Percentiles rank a stretch among this genome's conserved stretches.
Evolutionary conservation across 1,140 invertebrate species (phyloP).

Genomic region (Pomacea maculata): DNA sequence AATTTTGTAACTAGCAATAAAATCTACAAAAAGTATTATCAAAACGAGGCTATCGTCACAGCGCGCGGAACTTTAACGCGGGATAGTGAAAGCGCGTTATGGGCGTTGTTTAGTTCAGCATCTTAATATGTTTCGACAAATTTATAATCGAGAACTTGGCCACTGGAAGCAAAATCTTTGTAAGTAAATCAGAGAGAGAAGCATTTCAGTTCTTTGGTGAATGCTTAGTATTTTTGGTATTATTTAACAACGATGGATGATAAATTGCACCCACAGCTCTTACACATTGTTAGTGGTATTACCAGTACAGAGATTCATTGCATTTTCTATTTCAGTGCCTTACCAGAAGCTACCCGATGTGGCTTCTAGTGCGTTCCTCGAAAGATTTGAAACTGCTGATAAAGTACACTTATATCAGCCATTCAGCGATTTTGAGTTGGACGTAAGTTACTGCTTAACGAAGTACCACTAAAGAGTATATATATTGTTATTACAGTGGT

Average conservation of each 20-base stretch:
- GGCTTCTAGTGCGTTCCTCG: not conserved
- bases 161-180: not conserved
- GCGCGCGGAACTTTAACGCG: not conserved
- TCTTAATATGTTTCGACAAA: not conserved
- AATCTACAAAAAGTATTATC: not conserved
- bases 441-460: not conserved
- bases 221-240: not conserved
- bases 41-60: not conserved
- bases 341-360: not conserved
- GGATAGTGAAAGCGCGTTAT: not conserved
- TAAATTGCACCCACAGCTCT: not conserved
- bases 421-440: not conserved
- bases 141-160: not conserved
- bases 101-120: no score
- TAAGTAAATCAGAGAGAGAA: not conserved
- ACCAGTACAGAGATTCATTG: not conserved
- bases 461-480: not conserved
- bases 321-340: not conserved
- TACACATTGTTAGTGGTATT: not conserved
- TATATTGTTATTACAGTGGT: not conserved
- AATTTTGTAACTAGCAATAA: not conserved
- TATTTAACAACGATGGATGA: not conserved
- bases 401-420: not conserved
- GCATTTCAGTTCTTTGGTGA: not conserved
- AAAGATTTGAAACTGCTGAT: constrained; percentile 2